Evolutionary conservation across 37 sponge, comb jelly and placozoan species (phyloP), one percentile per base, ranked within the genome.

Genomic region (Chondrilla cf. caribensis): DNA sequence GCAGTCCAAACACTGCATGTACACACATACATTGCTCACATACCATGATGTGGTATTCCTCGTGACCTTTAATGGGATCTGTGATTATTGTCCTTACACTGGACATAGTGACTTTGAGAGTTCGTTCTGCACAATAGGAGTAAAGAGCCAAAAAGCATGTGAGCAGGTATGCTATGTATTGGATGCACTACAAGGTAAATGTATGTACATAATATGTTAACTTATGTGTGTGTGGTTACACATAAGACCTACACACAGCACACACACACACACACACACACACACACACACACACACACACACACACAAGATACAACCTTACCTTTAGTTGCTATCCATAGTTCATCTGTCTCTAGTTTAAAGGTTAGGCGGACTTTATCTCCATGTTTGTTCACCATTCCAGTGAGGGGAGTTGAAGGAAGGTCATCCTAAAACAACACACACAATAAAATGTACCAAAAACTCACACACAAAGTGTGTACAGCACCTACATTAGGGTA

Each of bases 271-370:
- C 51, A 47, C 51, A 47, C 51, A 47, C 51, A 47, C 51, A 47
- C 51, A 78, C 79, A 78, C 58, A 78, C 54, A 44, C 58, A 71
- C 39, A 36, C 73, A 71, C 57, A 32, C 64, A 84, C 43, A 81
- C 66, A 62, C 66, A 81, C 66, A 65, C 47, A 60, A n/a, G n/a
- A n/a, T 36, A 18, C 68, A 2, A 21, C 24, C 6, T 2, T 33
- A 97, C 97, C 97, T 89, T 91, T 93, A 32, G 97, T 97, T 24
- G 88, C 94, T 54, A 97, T 89, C 97, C 97, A 97, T 0, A 97
- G 65, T 66, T 93, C 87, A 41, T 97, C 94, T 24, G 78, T 36
- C 38, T 89, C 94, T 24, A 85, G 33, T 70, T 93, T 91, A 80
- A 97, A 97, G 15, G 90, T 90, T 31, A 97, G 85, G 58, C 97